These are phyloP conservation scores for Pristionchus mayeri DNA, from an alignment of 2,888 invertebrate species.

Conservation along the genomic window DNA sequence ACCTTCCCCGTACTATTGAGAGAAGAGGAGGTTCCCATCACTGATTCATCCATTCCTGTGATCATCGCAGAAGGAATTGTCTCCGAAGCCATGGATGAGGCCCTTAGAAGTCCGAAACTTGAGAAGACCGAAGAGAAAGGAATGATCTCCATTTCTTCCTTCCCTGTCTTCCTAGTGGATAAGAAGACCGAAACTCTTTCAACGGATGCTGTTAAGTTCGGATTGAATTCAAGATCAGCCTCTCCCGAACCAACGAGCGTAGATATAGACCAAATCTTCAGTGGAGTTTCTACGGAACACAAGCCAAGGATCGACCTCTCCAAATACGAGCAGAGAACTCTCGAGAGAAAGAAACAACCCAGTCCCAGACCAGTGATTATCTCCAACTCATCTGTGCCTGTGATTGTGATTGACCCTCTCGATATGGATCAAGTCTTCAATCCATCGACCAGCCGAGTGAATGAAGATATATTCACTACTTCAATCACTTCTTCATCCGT, in stretches of 20 bases:
- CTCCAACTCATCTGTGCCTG: neutral
- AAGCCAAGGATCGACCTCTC: conserved; percentile 27
- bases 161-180: conserved; percentile 4
- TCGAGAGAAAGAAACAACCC: neutral
- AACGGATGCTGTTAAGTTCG: neutral
- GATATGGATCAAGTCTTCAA: conserved; percentile 42
- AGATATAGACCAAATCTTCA: conserved; percentile 3
- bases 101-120: conserved; percentile 12
- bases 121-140: neutral
- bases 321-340: neutral
- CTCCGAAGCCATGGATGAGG: conserved; percentile 1
- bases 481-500: conserved; percentile 1
- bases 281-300: neutral
- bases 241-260: neutral
- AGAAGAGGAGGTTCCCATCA: neutral
- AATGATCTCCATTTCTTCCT: neutral
- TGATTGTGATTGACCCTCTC: neutral
- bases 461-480: neutral
- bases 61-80: conserved; percentile 5
- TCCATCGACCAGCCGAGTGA: neutral
- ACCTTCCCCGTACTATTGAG: neutral
- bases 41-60: neutral
- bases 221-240: neutral
- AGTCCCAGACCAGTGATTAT: neutral
- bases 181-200: neutral